These are phyloP conservation scores for Pollenia angustigena DNA, from an alignment of 2,888 invertebrate genomes.

Conservation along the genomic window DNA sequence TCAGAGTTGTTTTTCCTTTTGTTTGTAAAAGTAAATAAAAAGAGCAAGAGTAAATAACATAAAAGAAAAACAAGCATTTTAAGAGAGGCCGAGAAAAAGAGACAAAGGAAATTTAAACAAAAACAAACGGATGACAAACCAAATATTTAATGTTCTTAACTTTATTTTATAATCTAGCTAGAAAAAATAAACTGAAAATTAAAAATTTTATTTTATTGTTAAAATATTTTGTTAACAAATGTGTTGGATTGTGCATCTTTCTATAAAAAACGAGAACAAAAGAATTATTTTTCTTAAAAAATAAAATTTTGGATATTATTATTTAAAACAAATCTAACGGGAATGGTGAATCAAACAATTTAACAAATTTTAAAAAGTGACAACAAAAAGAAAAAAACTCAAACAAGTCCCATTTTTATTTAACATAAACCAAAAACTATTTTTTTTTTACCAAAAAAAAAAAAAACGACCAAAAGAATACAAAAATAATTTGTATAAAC, in stretches of 20 bases:
- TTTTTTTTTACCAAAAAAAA: conserved; percentile 34
- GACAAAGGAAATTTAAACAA: not conserved
- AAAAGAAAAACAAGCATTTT: conserved; percentile 22
- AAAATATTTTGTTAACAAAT: not conserved
- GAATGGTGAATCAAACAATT: conserved; percentile 3
- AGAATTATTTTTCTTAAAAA: not conserved
- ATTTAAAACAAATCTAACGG: conserved; percentile 4
- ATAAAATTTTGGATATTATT: conserved; percentile 23
- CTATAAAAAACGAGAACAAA: conserved; percentile 8
- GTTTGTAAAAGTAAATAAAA: conserved; percentile 29
- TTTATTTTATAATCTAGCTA: not conserved
- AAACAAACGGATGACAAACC: conserved; percentile 18
- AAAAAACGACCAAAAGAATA: conserved; percentile 20
- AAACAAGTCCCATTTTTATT: conserved; percentile 1
- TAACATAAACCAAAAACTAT: not conserved
- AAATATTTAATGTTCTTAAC: conserved; percentile 19
- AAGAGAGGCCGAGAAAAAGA: not conserved
- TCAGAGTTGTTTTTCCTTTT: conserved; percentile 23
- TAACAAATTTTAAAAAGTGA: conserved; percentile 48
- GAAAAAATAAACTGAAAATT: not conserved
- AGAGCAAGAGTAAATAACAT: not conserved
- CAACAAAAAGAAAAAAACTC: not conserved
- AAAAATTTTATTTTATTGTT: not conserved
- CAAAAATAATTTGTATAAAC: conserved; percentile 47
- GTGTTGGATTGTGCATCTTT: not conserved